Base-by-base conservation (phyloP, 1,140 invertebrate species). In the Hylyphantes graminicola region DNA sequence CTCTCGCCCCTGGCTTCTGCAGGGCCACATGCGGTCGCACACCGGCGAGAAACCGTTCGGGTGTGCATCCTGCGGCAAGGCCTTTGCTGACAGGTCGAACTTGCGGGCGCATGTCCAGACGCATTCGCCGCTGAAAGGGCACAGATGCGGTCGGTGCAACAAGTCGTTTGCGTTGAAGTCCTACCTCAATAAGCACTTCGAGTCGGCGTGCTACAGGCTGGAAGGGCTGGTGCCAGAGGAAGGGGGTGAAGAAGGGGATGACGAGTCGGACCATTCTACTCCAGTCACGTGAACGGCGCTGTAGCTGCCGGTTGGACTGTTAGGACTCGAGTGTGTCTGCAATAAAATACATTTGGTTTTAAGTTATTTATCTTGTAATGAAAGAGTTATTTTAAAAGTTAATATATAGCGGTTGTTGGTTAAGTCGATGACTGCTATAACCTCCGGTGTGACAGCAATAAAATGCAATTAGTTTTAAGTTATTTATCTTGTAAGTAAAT, bases 11-110 rank as follows among this genome's bases (percentile, higher is more conserved):
- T 98, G 97, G 91, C 94, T 98, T 0, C 93, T 99, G 2, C 98
- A 99, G 80, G 97, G 98, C 89, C 95, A 94, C 87, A 92, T 99
- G 86, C 92, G 98, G 21, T 97, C 96, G 6, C 98, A 99, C 91
- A 99, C 97, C 0, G 98, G 98, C 0, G 97, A 99, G 91, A 99
- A 99, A 89, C 98, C 98, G 0, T 99, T 98, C 91, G 96, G 96
- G 2, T 99, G 98, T 90, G 96, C 96, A 7, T 97, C 98, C 89
- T 99, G 98, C 90, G 97, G 97, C 65, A 99, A 99, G 89, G 96
- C 97, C 9, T 99, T 99, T 90, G 98, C 98, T 7, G 98, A 99
- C 91, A 92, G 98, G 51, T 98, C 96, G 75, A 99, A 99, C 90
- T 91, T 99, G 13, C 92, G 15, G 17, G 98, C 98, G 0, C 98